Evolutionary conservation across 2,888 invertebrate genomes (phyloP).

Genomic region (Hirtodrosophila duncani): DNA sequence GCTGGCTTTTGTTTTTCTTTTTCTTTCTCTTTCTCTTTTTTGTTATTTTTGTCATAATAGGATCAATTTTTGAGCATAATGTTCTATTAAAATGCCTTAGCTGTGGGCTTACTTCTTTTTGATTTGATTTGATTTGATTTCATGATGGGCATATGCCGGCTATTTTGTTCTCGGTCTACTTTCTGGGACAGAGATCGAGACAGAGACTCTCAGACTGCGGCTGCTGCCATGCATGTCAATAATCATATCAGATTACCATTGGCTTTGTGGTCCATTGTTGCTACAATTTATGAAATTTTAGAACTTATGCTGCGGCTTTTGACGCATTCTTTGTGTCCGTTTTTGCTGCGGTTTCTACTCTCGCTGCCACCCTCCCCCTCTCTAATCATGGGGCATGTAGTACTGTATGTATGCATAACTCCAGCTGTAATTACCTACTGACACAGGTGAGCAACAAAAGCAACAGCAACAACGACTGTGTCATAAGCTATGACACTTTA

Average conservation of each 20-base stretch:
- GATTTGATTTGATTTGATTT: constrained; percentile 26
- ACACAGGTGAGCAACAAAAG: constrained; percentile 17
- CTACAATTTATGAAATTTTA: constrained; percentile 71
- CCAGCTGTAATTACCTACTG: constrained; percentile 34
- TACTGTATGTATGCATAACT: constrained; percentile 20
- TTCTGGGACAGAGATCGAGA: background rate
- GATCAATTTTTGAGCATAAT: constrained; percentile 66
- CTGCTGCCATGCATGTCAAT: constrained; percentile 61
- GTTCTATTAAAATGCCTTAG: constrained; percentile 61
- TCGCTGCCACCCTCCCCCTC: constrained; percentile 18
- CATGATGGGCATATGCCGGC: constrained; percentile 21
- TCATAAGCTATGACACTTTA: constrained; percentile 44
- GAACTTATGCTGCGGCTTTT: constrained; percentile 69
- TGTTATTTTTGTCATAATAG: constrained; percentile 58
- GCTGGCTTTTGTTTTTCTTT: constrained; percentile 3
- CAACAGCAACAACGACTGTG: constrained; percentile 29
- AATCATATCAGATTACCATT: constrained; percentile 69
- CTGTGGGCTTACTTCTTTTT: constrained; percentile 61
- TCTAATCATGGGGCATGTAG: constrained; percentile 43
- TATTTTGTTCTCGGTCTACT: constrained; percentile 19
- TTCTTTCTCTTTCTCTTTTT: background rate
- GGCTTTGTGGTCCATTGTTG: constrained; percentile 66
- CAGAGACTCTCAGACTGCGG: constrained; percentile 13
- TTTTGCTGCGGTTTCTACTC: constrained; percentile 45
- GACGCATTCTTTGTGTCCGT: constrained; percentile 61